These are phyloP conservation scores for Diarsia mendica DNA, from an alignment of 2,888 invertebrate genomes.

Conservation along the genomic window DNA sequence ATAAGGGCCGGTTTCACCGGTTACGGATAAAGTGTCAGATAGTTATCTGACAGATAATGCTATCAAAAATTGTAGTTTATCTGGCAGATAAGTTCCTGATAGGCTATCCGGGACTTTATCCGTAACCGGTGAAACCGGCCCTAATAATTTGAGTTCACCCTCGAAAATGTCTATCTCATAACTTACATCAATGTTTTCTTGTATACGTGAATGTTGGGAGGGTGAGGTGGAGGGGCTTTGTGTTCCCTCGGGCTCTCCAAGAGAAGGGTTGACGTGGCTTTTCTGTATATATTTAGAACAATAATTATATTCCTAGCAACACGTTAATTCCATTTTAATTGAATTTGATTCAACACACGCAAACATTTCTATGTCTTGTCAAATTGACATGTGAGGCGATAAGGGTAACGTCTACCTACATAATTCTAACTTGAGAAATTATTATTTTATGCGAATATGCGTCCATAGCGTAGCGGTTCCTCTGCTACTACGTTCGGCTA, in stretches of 20 bases:
- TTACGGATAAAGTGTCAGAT: too few relatives aligned
- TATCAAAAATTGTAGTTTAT: too few relatives aligned
- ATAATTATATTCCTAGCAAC: constrained; percentile 47
- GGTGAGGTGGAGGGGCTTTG: constrained; percentile 78
- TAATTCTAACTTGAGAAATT: constrained; percentile 4
- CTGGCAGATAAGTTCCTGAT: too few relatives aligned
- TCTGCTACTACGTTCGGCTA: constrained; percentile 2
- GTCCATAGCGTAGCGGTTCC: constrained; percentile 2
- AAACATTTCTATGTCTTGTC: constrained; percentile 35
- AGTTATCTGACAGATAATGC: too few relatives aligned
- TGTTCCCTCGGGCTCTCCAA: constrained; percentile 70
- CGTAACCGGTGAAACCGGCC: too few relatives aligned
- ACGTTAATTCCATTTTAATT: constrained; percentile 73
- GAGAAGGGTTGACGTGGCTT: constrained; percentile 82
- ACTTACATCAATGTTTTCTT: constrained; percentile 84
- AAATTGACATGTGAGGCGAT: constrained; percentile 25
- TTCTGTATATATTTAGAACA: constrained; percentile 57
- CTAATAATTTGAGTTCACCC: constrained; percentile 76
- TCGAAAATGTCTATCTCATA: constrained; percentile 75
- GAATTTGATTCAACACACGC: constrained; percentile 66
- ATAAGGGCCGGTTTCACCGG: too few relatives aligned
- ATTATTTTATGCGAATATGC: not conserved
- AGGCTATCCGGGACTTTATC: too few relatives aligned
- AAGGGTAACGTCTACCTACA: constrained; percentile 21
- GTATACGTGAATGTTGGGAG: constrained; percentile 77